Evolutionary conservation across 2,113 vertebrate species (phyloP).

Genomic region (Emydocephalus ijimae): DNA sequence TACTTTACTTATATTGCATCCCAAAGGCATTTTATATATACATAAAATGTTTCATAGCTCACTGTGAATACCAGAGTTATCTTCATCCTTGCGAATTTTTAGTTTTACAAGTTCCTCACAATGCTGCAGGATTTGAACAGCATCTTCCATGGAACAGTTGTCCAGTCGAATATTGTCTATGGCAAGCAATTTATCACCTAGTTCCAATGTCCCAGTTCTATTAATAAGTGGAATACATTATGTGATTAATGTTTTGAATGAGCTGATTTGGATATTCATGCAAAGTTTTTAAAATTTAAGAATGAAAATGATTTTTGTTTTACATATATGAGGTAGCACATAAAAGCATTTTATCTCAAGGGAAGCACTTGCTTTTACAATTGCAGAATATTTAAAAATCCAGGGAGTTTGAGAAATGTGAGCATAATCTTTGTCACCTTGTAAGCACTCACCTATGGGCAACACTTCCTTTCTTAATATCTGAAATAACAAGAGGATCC

Average conservation of each 20-base stretch:
- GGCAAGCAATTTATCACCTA: constrained; percentile 93
- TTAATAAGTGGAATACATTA: constrained; percentile 36
- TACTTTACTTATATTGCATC: neutral
- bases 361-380: neutral
- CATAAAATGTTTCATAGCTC: constrained; percentile 26
- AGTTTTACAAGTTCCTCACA: constrained; percentile 95
- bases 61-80: constrained; percentile 86
- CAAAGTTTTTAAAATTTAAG: constrained; percentile 16
- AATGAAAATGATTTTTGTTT: constrained; percentile 9
- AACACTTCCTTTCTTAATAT: constrained; percentile 98
- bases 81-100: constrained; percentile 97
- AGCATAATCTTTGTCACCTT: neutral
- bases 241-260: neutral
- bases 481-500: constrained; percentile 95
- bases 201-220: constrained; percentile 93
- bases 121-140: constrained; percentile 94
- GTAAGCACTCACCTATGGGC: constrained; percentile 87
- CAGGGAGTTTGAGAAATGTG: neutral
- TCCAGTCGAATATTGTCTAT: constrained; percentile 96
- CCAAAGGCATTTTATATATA: constrained; percentile 27
- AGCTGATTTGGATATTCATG: constrained; percentile 3
- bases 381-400: neutral
- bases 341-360: constrained; percentile 21
- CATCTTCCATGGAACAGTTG: constrained; percentile 97
- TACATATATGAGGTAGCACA: neutral